A percentile compares a stretch with the other conserved stretches of the same genome.
These are phyloP conservation scores for Cacajao melanocephalus DNA, from an alignment of 2,797 vertebrate species.

Conservation along the genomic window DNA sequence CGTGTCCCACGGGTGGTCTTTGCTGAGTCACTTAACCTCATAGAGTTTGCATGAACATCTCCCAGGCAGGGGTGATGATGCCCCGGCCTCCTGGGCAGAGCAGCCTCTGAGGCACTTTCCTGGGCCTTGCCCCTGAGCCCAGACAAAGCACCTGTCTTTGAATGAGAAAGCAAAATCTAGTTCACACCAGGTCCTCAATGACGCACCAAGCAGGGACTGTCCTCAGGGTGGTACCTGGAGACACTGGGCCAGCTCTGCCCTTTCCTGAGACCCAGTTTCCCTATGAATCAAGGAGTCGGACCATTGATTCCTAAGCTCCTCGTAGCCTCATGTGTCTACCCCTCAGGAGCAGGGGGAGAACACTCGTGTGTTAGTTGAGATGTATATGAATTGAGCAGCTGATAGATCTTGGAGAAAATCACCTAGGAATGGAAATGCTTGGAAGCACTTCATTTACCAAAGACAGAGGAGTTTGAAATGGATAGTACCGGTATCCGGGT, in stretches of 20 bases:
- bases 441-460: not conserved
- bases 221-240: not conserved
- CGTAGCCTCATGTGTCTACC: not conserved
- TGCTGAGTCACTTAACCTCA: not conserved
- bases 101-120: not conserved
- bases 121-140: not conserved
- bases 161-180: not conserved
- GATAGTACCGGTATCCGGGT: accelerated
- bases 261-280: not conserved
- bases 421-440: not conserved
- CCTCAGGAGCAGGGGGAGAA: not conserved
- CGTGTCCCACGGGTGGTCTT: accelerated
- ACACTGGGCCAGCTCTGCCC: not conserved
- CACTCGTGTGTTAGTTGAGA: not conserved
- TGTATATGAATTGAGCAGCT: not conserved
- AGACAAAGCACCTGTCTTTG: not conserved
- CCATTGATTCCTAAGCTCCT: not conserved
- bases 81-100: not conserved
- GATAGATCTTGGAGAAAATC: not conserved
- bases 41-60: not conserved
- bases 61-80: not conserved
- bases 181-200: not conserved
- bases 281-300: not conserved
- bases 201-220: not conserved
- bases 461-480: not conserved